Evolutionary conservation across 2,797 vertebrate genomes (phyloP), one percentile per base, ranked within the genome.

Genomic region (Fratercula arctica): DNA sequence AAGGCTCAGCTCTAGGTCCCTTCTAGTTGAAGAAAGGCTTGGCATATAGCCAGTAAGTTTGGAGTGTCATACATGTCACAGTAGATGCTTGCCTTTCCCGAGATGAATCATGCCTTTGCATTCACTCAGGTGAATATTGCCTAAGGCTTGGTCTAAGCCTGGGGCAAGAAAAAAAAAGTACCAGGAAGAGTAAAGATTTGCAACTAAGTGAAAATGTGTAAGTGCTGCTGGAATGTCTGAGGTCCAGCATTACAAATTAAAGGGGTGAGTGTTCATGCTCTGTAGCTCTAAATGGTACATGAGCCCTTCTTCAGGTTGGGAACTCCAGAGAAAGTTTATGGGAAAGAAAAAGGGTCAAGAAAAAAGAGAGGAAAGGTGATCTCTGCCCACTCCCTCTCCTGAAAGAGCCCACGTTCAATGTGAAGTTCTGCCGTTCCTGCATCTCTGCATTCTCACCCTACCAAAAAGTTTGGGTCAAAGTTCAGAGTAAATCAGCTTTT

Each of bases 401-500:
- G 51, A 88, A 85, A 69, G 20, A 54, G 16, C 37, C 69, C 59
- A 16, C 1, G 9, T 19, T 53, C 18, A 60, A 64, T 68, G 13
- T 37, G 48, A 61, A 74, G 24, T 68, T 73, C 70, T 66, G 54
- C 25, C 75, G 78, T 17, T 92, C 26, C 70, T 84, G 43, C 59
- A 66, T 73, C n/a, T 51, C 57, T n/a, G 16, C 8, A 3, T 91
- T 85, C 68, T 41, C 46, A 78, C 23, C n/a, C 51, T 64, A 77
- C 41, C 60, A 23, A 87, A 86, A 83, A 78, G 6, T 78, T 46
- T 51, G 35, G 50, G 73, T 81, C 82, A 78, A 77, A 87, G 87
- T 83, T 89, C 68, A 85, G 72, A 59, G 39, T 64, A 92, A 92
- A 86, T 91, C 72, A 86, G 46, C n/a, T 75, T 81, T 94, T 68